Percentiles rank a stretch among this genome's conserved stretches.
Conservation (phyloP, 2,113 vertebrate species). For the Microcebus griseorufus region DNA sequence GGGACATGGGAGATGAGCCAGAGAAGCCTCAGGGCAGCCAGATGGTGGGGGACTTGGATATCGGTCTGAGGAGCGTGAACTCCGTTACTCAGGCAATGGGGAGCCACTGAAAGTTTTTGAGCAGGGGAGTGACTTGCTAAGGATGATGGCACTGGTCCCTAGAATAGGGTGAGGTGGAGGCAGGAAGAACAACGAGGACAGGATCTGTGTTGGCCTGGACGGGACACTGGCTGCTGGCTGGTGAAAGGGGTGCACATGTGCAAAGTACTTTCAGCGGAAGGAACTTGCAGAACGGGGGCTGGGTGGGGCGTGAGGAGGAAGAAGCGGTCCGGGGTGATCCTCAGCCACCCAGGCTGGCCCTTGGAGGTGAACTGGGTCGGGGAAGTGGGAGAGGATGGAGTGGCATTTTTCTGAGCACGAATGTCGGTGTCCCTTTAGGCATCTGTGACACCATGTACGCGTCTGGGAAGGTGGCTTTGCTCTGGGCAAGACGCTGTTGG, state of each 20-base stretch:
- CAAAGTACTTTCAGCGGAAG: background rate
- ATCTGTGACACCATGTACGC: too few species aligned
- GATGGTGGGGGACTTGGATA: background rate
- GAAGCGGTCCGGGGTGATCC: background rate
- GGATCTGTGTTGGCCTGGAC: background rate
- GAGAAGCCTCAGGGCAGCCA: background rate
- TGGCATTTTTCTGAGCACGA: background rate
- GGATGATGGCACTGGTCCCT: background rate
- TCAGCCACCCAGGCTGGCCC: background rate
- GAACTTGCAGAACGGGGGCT: rapidly evolving
- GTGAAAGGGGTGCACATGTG: background rate
- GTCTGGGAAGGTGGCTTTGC: background rate
- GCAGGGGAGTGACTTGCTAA: background rate
- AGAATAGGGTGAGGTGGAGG: background rate
- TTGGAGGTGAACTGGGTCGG: background rate
- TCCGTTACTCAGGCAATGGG: background rate
- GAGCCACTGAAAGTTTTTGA: background rate
- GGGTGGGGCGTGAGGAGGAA: background rate
- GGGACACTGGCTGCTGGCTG: background rate
- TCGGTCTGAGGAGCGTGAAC: background rate
- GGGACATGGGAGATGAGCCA: background rate
- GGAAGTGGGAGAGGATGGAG: rapidly evolving
- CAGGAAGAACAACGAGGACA: background rate
- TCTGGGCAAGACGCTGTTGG: background rate
- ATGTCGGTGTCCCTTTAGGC: background rate